Base-by-base conservation (phyloP, 2,797 vertebrate species). In the Sebastes trivittatus region DNA sequence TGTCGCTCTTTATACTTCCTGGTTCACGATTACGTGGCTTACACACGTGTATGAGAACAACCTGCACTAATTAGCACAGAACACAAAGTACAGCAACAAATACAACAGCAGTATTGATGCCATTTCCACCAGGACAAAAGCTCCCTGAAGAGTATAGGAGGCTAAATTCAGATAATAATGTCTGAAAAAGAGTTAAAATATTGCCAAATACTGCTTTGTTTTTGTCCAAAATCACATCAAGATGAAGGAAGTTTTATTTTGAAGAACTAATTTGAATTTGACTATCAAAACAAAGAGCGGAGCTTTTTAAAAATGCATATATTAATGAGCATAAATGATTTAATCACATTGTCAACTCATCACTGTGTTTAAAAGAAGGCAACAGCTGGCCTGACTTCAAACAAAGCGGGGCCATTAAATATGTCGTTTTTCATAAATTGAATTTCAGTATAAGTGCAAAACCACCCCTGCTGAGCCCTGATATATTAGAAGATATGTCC, bases 401-500 rank as follows among this genome's bases (percentile, higher is more conserved):
- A 56, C n/a, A 11, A 29, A 55, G 14, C 3, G 14, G 20, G 52
- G 29, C 27, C 14, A 20, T 74, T 52, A 36, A 34, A 74, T 20
- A n/a, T 34, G 30, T 42, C 25, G 6, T 27, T 63, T 81, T 70
- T 34, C 5, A 30, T 18, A 73, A 56, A 66, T 14, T 13, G 27
- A 62, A 62, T 62, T 22, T 46, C 46, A 49, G 16, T 0, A 0
- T 49, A 49, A 49, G 46, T 25, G 46, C 20, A 42, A 72, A 52
- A 14, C 49, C 14, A 30, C 46, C 11, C 14, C 7, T 5, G 61
- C 62, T 60, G 46, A 55, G 34, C 18, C 14, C 42, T 23, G 66
- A 20, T 42, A 54, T 49, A 72, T 75, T 25, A 68, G 63, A 32
- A 65, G 74, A 83, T 36, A 27, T 66, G 69, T 13, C 36, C 14